Evolutionary conservation across 2,113 vertebrate species (phyloP).

Genomic region (Pogonocichla stellata): DNA sequence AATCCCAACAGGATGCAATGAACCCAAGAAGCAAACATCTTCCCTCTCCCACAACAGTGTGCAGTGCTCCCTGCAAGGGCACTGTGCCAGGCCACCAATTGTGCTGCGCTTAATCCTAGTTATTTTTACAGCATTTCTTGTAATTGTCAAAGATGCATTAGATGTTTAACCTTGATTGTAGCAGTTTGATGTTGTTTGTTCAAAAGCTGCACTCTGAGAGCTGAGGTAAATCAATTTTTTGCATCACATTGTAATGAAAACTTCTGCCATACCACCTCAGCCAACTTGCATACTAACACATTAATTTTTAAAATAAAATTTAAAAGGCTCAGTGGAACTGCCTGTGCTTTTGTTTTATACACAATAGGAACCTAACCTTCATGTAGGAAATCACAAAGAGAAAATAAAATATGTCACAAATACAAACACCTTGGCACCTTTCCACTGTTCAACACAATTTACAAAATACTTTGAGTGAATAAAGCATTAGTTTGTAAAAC

Average conservation of each 20-base stretch:
- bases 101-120: neutral
- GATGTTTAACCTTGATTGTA: neutral
- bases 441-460: neutral
- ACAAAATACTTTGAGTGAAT: neutral
- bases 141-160: neutral
- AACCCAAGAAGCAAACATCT: neutral
- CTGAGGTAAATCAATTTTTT: neutral
- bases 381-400: neutral
- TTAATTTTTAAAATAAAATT: neutral
- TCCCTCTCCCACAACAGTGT: accelerated
- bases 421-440: neutral
- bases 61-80: accelerated
- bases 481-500: neutral
- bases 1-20: neutral
- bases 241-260: neutral
- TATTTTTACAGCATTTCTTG: constrained; percentile 26
- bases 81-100: neutral
- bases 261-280: neutral
- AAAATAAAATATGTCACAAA: neutral
- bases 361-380: neutral
- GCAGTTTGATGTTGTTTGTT: neutral
- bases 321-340: neutral
- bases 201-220: neutral
- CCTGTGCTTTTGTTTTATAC: neutral
- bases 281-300: neutral